Base-by-base conservation (phyloP, 2,113 vertebrate genomes). In the Turnix velox region DNA sequence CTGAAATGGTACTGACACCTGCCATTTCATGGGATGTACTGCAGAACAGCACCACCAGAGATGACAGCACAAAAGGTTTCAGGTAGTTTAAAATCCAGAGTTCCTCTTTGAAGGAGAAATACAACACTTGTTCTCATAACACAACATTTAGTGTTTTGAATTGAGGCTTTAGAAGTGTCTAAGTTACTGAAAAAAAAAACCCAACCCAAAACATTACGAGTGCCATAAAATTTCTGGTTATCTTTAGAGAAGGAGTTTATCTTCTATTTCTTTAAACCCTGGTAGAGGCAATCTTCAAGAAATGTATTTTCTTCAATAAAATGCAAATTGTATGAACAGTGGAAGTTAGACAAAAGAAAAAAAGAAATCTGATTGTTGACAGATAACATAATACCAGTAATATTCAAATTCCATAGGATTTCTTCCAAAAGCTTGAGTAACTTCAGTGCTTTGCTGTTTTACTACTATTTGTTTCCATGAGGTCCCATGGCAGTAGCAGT, bases 121-220 rank as follows among this genome's bases (percentile, higher is more conserved):
- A 72, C 94, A 90, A 30, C 62, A 23, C 12, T 31, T 78, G 75
- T 71, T 90, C 84, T 82, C 84, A 62, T 68, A 68, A 75, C 40
- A 66, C n/a, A 93, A 81, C 62, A 63, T 74, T 79, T 96, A 96
- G 96, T 96, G 94, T 96, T 96, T 67, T 94, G 75, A 94, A 83
- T 66, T 72, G 42, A 51, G 46, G 49, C 54, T 71, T 62, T 73
- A 67, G 28, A 88, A 95, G 88, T 92, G 84, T 92, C 58, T 75
- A 61, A 35, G 20, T 35, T 82, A 83, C 66, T 22, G 33, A 75
- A 45, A 31, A 71, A 81, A 39, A 48, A 67, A 67, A 67, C 62
- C 42, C 23, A 22, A 39, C 12, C 25, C 81, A 16, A 5, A 69
- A 28, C n/a, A n/a, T n/a, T n/a, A n/a, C n/a, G 40, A 87, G n/a